phyloP scores from a whole-genome alignment of 2,113 vertebrate species.

The Thryonomys swinderianus region DNA sequence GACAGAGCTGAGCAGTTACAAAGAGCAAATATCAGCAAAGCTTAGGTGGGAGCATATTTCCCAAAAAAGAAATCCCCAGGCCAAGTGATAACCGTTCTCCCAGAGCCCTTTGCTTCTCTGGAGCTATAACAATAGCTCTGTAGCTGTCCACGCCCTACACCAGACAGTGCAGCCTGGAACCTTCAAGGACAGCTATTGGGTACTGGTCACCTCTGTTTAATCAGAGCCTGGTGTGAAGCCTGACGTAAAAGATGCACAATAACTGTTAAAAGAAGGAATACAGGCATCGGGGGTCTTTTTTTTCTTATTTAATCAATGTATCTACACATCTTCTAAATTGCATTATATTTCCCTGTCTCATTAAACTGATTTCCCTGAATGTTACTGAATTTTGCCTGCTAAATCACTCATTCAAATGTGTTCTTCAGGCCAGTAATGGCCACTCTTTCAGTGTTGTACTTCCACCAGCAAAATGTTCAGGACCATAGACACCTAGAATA shows the following conservation, averaged over 20 bases:
- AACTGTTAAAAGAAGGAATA: background rate
- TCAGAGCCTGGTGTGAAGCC: background rate
- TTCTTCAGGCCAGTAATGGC: background rate
- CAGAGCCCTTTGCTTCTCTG: background rate
- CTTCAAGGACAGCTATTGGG: rapidly evolving
- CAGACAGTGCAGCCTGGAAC: rapidly evolving
- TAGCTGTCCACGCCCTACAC: background rate
- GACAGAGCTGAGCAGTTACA: background rate
- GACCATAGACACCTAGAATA: background rate
- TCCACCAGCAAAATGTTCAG: background rate
- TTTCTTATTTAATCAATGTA: slow-evolving; percentile 10
- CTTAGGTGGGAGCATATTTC: background rate
- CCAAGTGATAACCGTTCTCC: background rate
- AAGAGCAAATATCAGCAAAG: background rate
- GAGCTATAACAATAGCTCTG: background rate
- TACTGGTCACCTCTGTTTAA: background rate
- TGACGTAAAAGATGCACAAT: background rate
- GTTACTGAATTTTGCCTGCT: slow-evolving; percentile 22
- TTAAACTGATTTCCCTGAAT: slow-evolving; percentile 20
- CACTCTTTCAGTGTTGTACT: background rate
- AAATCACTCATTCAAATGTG: slow-evolving; percentile 2
- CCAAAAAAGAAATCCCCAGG: background rate
- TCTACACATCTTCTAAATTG: slow-evolving; percentile 6
- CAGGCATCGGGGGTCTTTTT: background rate
- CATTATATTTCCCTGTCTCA: slow-evolving; percentile 23